Evolutionary conservation across 92 coral and sea anemone species (phyloP).

Genomic region (Epizoanthus illoricatus): DNA sequence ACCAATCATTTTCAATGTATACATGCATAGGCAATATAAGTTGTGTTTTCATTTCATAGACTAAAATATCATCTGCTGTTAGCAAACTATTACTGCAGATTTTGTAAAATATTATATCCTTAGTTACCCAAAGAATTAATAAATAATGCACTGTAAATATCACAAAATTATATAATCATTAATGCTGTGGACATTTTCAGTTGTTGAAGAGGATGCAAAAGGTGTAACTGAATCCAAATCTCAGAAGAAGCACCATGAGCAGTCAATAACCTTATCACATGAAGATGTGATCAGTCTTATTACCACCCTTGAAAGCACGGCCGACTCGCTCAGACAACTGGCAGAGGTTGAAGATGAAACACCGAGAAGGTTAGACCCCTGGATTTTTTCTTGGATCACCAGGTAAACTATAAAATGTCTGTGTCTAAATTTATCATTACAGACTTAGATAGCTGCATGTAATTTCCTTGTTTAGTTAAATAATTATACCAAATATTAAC

Average conservation of each 20-base stretch:
- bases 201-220: slow-evolving; percentile 11
- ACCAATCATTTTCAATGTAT: too few relatives aligned
- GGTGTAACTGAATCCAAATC: neutral
- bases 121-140: too few relatives aligned
- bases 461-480: too few relatives aligned
- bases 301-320: slow-evolving; percentile 63
- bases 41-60: too few relatives aligned
- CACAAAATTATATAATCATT: too few relatives aligned
- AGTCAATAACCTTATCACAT: slow-evolving; percentile 58
- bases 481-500: too few relatives aligned
- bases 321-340: slow-evolving; percentile 62
- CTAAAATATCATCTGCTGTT: too few relatives aligned
- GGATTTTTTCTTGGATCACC: slow-evolving; percentile 21
- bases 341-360: slow-evolving; percentile 25
- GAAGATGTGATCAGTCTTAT: slow-evolving; percentile 71
- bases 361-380: slow-evolving; percentile 37
- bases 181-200: neutral
- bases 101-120: too few relatives aligned
- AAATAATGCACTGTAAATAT: too few relatives aligned
- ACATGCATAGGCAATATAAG: too few relatives aligned
- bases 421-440: neutral
- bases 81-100: too few relatives aligned
- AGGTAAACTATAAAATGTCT: neutral
- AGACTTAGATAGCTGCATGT: neutral
- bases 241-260: slow-evolving; percentile 24